phyloP scores from a whole-genome alignment of 2,888 invertebrate species.

The Oconnorella tubifera region DNA sequence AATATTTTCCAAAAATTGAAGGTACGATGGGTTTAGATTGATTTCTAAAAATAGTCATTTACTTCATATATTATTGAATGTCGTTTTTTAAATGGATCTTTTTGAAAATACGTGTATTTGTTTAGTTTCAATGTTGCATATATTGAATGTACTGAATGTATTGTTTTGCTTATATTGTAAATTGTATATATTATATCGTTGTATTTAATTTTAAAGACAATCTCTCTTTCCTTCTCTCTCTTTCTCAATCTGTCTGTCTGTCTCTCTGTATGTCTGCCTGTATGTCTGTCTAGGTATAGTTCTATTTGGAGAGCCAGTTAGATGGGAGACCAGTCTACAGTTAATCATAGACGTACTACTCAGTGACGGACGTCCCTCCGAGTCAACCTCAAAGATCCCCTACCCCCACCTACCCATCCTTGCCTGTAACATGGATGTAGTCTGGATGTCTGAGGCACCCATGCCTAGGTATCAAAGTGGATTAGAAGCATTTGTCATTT shows the following conservation, averaged over 20 bases:
- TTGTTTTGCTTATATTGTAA: no score
- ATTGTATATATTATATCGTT: no score
- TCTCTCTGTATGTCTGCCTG: background rate
- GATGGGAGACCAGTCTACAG: conserved; percentile 67
- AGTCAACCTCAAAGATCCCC: conserved; percentile 52
- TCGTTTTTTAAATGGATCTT: no score
- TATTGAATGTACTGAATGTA: no score
- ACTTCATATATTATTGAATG: background rate
- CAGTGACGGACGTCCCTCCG: conserved; percentile 62
- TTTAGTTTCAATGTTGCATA: no score
- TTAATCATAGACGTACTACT: conserved; percentile 64
- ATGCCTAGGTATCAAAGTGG: conserved; percentile 65
- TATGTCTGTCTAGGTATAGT: conserved; percentile 58
- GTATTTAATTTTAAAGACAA: no score
- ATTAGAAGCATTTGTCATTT: no score
- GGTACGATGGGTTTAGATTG: no score
- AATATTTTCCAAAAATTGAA: conserved; percentile 61
- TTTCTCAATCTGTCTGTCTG: background rate
- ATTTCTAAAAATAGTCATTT: background rate
- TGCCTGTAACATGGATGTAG: conserved; percentile 67
- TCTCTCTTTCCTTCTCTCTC: no score
- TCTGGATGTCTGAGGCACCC: conserved; percentile 67
- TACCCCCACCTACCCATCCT: conserved; percentile 67
- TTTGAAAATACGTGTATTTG: no score
- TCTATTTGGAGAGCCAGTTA: conserved; percentile 66